Evolutionary conservation across 2,888 invertebrate species (phyloP).

Genomic region (Lasioglossum calceatum): DNA sequence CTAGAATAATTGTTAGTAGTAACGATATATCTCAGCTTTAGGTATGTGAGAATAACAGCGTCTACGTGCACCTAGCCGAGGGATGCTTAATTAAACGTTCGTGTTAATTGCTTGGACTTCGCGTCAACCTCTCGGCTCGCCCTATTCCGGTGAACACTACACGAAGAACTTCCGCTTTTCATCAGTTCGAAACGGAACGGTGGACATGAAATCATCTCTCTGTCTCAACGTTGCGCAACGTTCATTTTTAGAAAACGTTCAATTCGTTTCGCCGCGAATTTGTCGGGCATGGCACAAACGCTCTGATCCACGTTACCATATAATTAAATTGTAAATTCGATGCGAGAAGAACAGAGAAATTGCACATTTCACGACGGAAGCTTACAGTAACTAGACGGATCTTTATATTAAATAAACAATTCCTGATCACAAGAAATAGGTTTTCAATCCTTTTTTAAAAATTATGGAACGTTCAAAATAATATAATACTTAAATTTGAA

Average conservation of each 20-base stretch:
- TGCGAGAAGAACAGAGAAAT: background rate
- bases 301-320: background rate
- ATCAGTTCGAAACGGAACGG: constrained; percentile 66
- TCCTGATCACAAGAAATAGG: background rate
- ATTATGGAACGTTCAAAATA: no score
- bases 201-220: constrained; percentile 55
- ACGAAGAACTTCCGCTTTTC: constrained; percentile 71
- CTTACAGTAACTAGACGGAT: background rate
- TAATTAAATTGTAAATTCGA: background rate
- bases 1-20: constrained; percentile 80
- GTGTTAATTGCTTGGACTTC: constrained; percentile 81
- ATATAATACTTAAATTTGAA: no score
- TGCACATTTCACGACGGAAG: background rate
- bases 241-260: background rate
- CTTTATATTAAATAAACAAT: background rate
- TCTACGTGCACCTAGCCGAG: constrained; percentile 71
- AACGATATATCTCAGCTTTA: constrained; percentile 79
- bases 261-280: background rate
- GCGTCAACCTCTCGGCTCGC: constrained; percentile 75
- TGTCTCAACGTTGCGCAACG: constrained; percentile 18
- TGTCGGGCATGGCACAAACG: no score
- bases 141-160: constrained; percentile 61
- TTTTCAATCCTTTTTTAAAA: no score
- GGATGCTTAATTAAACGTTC: constrained; percentile 82
- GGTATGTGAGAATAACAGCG: constrained; percentile 81